Evolutionary conservation across 2,113 vertebrate species (phyloP), one percentile per base, ranked within the genome.

Genomic region (Campylomormyrus numenius): DNA sequence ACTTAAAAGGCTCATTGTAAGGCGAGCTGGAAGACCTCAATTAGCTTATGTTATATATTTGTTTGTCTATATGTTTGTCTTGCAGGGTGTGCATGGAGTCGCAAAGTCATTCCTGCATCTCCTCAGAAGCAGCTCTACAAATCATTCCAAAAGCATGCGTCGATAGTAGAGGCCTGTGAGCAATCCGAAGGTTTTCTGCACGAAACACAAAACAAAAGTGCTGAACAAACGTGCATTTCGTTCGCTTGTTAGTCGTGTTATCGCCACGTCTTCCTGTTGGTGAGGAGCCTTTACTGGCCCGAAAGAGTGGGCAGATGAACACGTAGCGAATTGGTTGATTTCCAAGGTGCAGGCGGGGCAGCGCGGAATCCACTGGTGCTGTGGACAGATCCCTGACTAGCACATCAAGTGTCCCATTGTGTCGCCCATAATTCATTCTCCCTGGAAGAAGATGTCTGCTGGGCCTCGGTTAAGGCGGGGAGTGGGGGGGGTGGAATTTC

Each of bases 391-490:
- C 96, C 97, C 97, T 97, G 97, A 98, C 97, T 98, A 97, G 97
- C 97, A 96, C 97, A 98, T 98, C 97, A 98, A 99, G 97, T 98
- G 96, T 98, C 97, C 98, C 96, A 98, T 98, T 99, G 97, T 98
- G 96, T 97, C 97, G 97, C 94, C 50, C 94, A 97, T 98, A 98
- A 99, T 98, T 98, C 97, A 99, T 98, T 97, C 97, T 97, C 97
- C 98, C 97, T 98, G 96, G 97, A 98, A 97, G 96, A 98, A 99
- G 97, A 98, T 98, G 98, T 99, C 98, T 99, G 97, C 96, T 98
- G 97, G 96, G 96, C 96, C 97, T 53, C 8, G 49, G 50, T 35
- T 31, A 87, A 87, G 31, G 97, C 6, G 13, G 70, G 96, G 96
- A 96, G 95, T 95, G 95, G 39, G 70, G 96, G 48, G 95, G 95